These are phyloP conservation scores for Triplophysa bombifrons DNA, from an alignment of 2,797 vertebrate genomes.

Conservation along the genomic window DNA sequence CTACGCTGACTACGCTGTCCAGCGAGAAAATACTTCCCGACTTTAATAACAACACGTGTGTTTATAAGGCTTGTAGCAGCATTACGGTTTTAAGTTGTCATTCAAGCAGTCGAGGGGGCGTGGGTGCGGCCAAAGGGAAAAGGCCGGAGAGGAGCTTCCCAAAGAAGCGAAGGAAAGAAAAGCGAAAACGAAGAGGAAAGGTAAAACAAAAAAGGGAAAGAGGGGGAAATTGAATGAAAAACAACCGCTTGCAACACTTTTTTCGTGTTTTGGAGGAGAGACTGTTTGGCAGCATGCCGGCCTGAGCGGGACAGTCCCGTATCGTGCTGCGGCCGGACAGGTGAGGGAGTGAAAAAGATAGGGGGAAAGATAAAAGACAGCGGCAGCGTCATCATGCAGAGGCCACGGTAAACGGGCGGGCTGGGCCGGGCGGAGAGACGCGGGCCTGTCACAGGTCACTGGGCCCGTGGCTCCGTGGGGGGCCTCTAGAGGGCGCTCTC, in stretches of 20 bases:
- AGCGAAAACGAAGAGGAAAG: slow-evolving; percentile 67
- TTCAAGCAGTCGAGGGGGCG: slow-evolving; percentile 71
- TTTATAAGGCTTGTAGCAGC: slow-evolving; percentile 73
- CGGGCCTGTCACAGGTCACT: slow-evolving; percentile 80
- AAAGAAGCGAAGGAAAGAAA: slow-evolving; percentile 68
- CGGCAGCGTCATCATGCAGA: slow-evolving; percentile 82
- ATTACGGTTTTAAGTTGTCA: slow-evolving; percentile 76
- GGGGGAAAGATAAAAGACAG: slow-evolving; percentile 70
- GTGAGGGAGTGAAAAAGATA: slow-evolving; percentile 67
- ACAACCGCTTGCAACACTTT: slow-evolving; percentile 73
- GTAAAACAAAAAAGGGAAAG: slow-evolving; percentile 62
- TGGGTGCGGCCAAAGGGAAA: slow-evolving; percentile 49
- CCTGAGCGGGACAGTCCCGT: slow-evolving; percentile 47
- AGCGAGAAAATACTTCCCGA: slow-evolving; percentile 32
- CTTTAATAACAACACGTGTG: slow-evolving; percentile 34
- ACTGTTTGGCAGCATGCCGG: slow-evolving; percentile 48
- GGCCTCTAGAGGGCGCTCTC: slow-evolving; percentile 86
- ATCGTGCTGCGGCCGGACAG: slow-evolving; percentile 47
- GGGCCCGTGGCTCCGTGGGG: slow-evolving; percentile 86
- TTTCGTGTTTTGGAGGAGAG: slow-evolving; percentile 59
- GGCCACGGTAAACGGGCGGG: slow-evolving; percentile 73
- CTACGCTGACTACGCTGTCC: slow-evolving; percentile 48
- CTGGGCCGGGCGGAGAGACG: slow-evolving; percentile 69
- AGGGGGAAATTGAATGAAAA: slow-evolving; percentile 65
- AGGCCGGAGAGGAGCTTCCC: slow-evolving; percentile 38